Evolutionary conservation across 2,888 invertebrate species (phyloP), one percentile per base, ranked within the genome.

Genomic region (Nymphalis urticae): DNA sequence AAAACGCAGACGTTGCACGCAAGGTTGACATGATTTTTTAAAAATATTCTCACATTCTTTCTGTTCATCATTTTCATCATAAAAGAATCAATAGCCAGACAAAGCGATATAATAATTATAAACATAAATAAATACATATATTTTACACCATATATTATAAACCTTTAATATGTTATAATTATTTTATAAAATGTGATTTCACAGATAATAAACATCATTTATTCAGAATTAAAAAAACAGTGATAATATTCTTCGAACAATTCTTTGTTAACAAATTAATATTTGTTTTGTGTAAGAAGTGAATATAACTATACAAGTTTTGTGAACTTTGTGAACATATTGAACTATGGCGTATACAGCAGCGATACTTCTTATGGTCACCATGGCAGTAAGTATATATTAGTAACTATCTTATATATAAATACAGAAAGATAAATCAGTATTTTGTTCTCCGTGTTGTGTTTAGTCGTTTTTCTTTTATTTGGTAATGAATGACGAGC

Each of bases 211-310:
- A 71, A 73, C 74, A 72, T 65, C 10, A 21, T 47, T 62, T 19
- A 66, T 62, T 48, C 50, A 32, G 16, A 62, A 32, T 62, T 61
- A 56, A 58, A 48, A 65, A 36, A 19, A n/a, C 10, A 51, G 54
- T 61, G 24, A 32, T 56, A 32, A 32, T 9, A 48, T 51, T 60
- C 24, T 56, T 50, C 79, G 79, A 83, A 81, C 79, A 75, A 73
- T 82, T 87, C 89, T 89, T 89, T 82, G 72, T 84, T 82, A 85
- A 82, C 86, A 88, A 90, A 83, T 78, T 75, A 56, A 70, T 68
- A 71, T 89, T 91, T 88, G 87, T 83, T 80, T 76, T 77, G 85
- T 85, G 71, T 80, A 88, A 87, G 87, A 86, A 87, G 82, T 82
- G 82, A 79, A 76, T 69, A 72, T 69, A 68, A 70, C 27, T 72